phyloP scores from a whole-genome alignment of 1,140 invertebrate genomes.

The Musca domestica region DNA sequence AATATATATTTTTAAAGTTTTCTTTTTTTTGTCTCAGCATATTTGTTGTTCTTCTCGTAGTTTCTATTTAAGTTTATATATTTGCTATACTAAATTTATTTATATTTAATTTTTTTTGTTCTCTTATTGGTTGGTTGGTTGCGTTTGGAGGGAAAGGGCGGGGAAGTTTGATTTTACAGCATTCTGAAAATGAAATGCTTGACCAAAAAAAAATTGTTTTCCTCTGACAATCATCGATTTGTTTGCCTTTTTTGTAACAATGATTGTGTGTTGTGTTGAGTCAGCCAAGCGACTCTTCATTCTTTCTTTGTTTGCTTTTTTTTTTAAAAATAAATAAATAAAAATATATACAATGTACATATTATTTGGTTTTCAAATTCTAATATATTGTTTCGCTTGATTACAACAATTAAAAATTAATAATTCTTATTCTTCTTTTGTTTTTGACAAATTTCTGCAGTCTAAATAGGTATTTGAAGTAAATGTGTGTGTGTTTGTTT shows the following conservation, averaged over 20 bases:
- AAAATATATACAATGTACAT: slow-evolving; percentile 13
- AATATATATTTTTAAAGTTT: no score
- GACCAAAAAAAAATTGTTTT: not conserved
- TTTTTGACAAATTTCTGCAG: slow-evolving; percentile 3
- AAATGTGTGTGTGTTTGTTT: not conserved
- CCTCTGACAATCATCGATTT: not conserved
- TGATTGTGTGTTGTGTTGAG: not conserved
- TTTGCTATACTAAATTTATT: no score
- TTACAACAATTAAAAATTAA: no score
- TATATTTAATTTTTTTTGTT: no score
- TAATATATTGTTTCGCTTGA: slow-evolving; percentile 9
- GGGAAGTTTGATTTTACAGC: not conserved
- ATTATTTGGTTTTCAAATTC: slow-evolving; percentile 6
- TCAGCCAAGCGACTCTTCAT: not conserved
- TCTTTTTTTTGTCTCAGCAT: no score
- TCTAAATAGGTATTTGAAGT: not conserved
- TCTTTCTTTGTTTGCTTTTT: not conserved
- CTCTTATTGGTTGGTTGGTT: no score
- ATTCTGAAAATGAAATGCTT: slow-evolving; percentile 17
- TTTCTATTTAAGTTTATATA: no score
- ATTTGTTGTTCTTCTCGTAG: no score
- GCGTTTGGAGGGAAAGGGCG: no score
- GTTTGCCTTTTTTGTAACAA: not conserved
- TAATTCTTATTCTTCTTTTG: not conserved
- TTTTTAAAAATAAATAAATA: slow-evolving; percentile 10